Percentiles rank a stretch among this genome's conserved stretches.
These are phyloP conservation scores for Myoxocephalus aenaeus DNA, from an alignment of 2,797 vertebrate species.

Conservation along the genomic window DNA sequence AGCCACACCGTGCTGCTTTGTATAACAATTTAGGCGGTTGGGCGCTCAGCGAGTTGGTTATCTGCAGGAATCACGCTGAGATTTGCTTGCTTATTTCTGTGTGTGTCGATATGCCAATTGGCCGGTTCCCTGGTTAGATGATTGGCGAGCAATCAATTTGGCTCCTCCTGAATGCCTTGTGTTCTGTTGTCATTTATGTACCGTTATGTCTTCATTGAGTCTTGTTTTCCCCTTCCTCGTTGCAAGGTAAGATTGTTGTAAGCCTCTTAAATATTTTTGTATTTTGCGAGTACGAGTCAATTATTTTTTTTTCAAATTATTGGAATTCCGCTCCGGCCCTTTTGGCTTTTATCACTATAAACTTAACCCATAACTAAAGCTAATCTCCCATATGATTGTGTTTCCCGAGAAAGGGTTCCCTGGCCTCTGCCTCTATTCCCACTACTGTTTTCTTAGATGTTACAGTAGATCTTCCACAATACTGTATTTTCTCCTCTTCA, in stretches of 20 bases:
- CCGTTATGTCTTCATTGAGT: slow-evolving; percentile 23
- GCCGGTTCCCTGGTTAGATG: slow-evolving; percentile 20
- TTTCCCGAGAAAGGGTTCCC: no score
- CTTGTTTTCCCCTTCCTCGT: slow-evolving; percentile 9
- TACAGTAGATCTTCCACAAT: no score
- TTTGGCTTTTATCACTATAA: no score
- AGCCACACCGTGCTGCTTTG: not conserved
- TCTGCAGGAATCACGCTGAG: slow-evolving; percentile 15
- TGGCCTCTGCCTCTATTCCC: no score
- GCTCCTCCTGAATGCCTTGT: slow-evolving; percentile 35
- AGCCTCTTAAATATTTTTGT: slow-evolving; percentile 7
- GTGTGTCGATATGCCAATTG: slow-evolving; percentile 28
- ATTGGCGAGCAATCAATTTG: slow-evolving; percentile 50
- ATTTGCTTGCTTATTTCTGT: slow-evolving; percentile 30
- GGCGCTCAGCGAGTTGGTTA: slow-evolving; percentile 10
- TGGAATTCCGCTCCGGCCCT: no score
- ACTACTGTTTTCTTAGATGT: no score
- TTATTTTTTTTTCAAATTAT: slow-evolving; percentile 4
- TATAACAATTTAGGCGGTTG: slow-evolving; percentile 7
- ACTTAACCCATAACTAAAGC: no score
- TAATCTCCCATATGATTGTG: no score
- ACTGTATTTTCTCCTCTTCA: no score
- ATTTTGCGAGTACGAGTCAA: not conserved
- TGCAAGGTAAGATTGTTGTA: slow-evolving; percentile 18
- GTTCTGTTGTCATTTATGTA: slow-evolving; percentile 31